Percentiles rank a stretch among this genome's conserved stretches.
Evolutionary conservation across 2,113 vertebrate genomes (phyloP).

Genomic region (Galemys pyrenaicus): DNA sequence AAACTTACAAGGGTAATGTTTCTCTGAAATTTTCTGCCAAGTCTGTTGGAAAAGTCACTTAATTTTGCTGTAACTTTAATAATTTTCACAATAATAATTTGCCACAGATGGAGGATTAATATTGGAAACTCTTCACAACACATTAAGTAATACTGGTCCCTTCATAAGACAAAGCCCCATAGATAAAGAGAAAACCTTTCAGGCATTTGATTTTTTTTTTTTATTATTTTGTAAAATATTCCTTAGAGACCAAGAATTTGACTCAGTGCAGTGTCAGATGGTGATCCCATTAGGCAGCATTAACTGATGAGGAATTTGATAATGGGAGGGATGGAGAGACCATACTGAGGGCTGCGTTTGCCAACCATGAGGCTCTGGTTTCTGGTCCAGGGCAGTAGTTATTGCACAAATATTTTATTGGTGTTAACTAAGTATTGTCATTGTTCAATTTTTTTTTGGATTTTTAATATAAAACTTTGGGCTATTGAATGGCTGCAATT

Average conservation of each 20-base stretch:
- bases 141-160: background rate
- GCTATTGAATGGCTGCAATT: background rate
- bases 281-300: background rate
- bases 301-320: background rate
- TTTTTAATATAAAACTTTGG: slow-evolving; percentile 27
- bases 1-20: background rate
- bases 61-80: slow-evolving; percentile 33
- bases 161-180: background rate
- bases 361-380: background rate
- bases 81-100: slow-evolving; percentile 46
- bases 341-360: background rate
- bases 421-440: background rate
- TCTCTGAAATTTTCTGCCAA: slow-evolving; percentile 43
- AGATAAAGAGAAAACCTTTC: slow-evolving; percentile 20
- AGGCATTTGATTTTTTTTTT: background rate
- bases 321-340: background rate
- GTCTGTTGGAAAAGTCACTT: background rate
- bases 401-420: background rate
- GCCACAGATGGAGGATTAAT: background rate
- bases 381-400: background rate
- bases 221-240: background rate
- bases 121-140: background rate
- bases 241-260: background rate
- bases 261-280: background rate
- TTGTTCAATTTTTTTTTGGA: background rate